Conservation (phyloP, 53 echinoderm and acorn worm genomes). For the Arbacia lixula region DNA sequence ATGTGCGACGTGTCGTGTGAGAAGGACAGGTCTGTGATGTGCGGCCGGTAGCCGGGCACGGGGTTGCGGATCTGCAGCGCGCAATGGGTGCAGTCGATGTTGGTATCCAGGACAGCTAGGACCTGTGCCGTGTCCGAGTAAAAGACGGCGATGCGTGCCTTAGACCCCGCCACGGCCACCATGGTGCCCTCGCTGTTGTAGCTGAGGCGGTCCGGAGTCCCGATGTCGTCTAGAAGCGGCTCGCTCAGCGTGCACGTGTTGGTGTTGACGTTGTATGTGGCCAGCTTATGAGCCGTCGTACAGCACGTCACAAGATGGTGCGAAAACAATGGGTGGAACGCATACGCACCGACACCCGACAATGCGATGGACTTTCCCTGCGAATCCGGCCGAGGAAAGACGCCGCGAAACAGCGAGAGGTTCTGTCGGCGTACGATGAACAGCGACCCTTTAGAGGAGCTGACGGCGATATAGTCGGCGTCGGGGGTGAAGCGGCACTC, state of each 20-base stretch:
- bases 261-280: conserved; percentile 71
- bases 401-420: conserved; percentile 67
- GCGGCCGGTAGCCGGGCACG: conserved; percentile 62
- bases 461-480: conserved; percentile 85
- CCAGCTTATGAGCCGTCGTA: conserved; percentile 62
- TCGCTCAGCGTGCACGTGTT: conserved; percentile 48
- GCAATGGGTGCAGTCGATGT: conserved; percentile 80
- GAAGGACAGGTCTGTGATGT: conserved; percentile 67
- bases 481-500: conserved; percentile 92
- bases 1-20: conserved; percentile 89
- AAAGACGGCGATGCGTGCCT: conserved; percentile 76
- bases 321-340: conserved; percentile 87
- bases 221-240: conserved; percentile 61
- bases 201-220: conserved; percentile 71
- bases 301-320: conserved; percentile 84
- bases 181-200: conserved; percentile 85
- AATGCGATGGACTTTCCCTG: conserved; percentile 63
- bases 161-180: conserved; percentile 79
- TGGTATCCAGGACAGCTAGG: conserved; percentile 72
- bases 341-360: conserved; percentile 75
- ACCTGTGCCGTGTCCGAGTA: conserved; percentile 64
- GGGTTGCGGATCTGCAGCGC: conserved; percentile 76
- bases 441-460: conserved; percentile 82
- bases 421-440: conserved; percentile 81
- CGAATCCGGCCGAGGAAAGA: conserved; percentile 63